Evolutionary conservation across 2,113 vertebrate species (phyloP).

Genomic region (Bothrops jararaca): DNA sequence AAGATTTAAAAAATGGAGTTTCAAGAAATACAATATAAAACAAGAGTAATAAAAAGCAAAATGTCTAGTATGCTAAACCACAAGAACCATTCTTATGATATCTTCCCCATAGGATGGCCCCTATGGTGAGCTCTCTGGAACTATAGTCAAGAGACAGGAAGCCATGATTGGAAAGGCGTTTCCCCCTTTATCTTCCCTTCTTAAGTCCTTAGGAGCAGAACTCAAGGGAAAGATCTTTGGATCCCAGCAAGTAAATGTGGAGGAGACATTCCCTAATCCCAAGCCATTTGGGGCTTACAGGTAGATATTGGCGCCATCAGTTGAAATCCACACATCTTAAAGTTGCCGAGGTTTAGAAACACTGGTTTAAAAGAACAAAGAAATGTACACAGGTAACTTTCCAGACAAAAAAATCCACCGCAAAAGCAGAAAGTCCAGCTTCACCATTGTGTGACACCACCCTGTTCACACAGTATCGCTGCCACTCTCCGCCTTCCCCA

Average conservation of each 20-base stretch:
- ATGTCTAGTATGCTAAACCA: neutral
- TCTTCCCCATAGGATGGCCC: neutral
- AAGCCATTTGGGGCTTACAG: neutral
- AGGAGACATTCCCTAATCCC: neutral
- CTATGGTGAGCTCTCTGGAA: neutral
- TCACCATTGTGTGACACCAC: neutral
- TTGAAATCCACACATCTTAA: neutral
- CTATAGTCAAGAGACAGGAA: neutral
- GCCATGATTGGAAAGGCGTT: neutral
- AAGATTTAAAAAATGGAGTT: no score
- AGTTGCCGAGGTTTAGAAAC: neutral
- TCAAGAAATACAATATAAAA: neutral
- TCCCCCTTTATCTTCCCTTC: neutral
- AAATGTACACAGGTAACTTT: neutral
- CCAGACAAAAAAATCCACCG: neutral
- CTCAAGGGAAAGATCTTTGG: neutral
- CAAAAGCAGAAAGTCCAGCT: neutral
- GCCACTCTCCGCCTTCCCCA: neutral
- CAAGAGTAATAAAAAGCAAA: neutral
- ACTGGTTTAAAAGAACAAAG: neutral
- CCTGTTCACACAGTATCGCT: neutral
- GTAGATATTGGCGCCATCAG: neutral
- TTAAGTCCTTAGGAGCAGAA: neutral
- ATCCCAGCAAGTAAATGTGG: neutral
- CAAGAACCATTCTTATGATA: neutral